phyloP scores from a whole-genome alignment of 1,140 invertebrate genomes.

The Atta cephalotes region DNA sequence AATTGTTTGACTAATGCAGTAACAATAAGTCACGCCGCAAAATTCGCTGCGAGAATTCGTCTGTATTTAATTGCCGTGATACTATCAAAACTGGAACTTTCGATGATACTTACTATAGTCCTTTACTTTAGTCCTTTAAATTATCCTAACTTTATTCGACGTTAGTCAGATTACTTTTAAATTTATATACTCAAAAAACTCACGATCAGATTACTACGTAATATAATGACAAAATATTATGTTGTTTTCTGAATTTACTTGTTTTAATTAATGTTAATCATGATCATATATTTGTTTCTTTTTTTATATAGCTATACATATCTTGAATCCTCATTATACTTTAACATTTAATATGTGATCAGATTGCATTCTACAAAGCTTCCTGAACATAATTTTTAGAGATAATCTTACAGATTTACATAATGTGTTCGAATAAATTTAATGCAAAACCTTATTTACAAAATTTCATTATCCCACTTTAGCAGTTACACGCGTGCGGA shows the following conservation, averaged over 20 bases:
- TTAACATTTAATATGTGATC: slow-evolving; percentile 34
- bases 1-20: slow-evolving; percentile 85
- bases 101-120: background rate
- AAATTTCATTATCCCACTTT: slow-evolving; percentile 16
- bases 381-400: slow-evolving; percentile 30
- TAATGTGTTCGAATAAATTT: slow-evolving; percentile 43
- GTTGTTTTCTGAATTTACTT: background rate
- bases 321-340: background rate
- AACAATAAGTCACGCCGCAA: slow-evolving; percentile 65
- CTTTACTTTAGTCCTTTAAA: background rate
- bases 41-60: background rate
- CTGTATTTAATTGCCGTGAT: background rate
- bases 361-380: background rate
- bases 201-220: background rate
- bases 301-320: background rate
- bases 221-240: background rate
- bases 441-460: slow-evolving; percentile 19
- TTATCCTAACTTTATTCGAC: background rate
- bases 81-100: slow-evolving; percentile 18
- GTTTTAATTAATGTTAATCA: background rate
- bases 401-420: slow-evolving; percentile 29
- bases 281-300: background rate
- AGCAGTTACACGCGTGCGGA: background rate
- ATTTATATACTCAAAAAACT: background rate
- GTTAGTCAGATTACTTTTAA: background rate